A percentile compares a stretch with the other conserved stretches of the same genome.
These are phyloP conservation scores for Hephaestus fuliginosus DNA, from an alignment of 2,797 vertebrate species.

Conservation along the genomic window DNA sequence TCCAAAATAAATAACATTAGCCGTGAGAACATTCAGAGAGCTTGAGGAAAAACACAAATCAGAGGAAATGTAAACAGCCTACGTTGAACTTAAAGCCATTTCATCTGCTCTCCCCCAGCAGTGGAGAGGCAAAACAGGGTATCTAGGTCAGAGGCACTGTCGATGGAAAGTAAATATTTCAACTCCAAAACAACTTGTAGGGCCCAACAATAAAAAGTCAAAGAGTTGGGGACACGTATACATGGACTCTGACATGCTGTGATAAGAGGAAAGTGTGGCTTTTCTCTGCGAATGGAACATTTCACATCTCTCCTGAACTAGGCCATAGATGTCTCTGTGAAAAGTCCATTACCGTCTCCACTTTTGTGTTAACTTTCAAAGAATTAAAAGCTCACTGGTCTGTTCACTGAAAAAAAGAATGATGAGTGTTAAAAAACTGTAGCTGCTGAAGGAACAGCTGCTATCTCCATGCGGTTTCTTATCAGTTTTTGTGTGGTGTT, in stretches of 20 bases:
- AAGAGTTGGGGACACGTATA: constrained; percentile 8
- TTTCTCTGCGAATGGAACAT: constrained; percentile 1
- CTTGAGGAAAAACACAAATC: constrained; percentile 51
- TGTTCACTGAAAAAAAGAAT: not conserved
- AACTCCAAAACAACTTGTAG: constrained; percentile 53
- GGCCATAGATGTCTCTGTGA: not conserved
- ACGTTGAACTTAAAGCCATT: constrained; percentile 44
- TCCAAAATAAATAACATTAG: constrained; percentile 41
- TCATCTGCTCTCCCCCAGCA: constrained; percentile 43
- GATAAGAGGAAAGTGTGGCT: constrained; percentile 40
- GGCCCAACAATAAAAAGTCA: constrained; percentile 27
- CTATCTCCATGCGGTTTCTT: constrained; percentile 52
- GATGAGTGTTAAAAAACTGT: constrained; percentile 10
- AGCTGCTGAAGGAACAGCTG: constrained; percentile 46
- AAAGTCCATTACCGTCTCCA: not conserved
- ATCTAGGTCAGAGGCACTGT: constrained; percentile 69
- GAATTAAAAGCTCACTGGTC: not conserved
- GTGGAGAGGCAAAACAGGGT: constrained; percentile 34
- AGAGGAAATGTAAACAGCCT: constrained; percentile 63
- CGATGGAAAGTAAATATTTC: constrained; percentile 67
- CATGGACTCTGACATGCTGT: constrained; percentile 49
- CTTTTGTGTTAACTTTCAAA: constrained; percentile 1
- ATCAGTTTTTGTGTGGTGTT: constrained; percentile 51
- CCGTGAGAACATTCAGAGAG: constrained; percentile 37
- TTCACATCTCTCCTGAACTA: not conserved